Percentiles rank a stretch among this genome's conserved stretches.
phyloP scores from a whole-genome alignment of 2,797 vertebrate species.

The Pteropus rufus region DNA sequence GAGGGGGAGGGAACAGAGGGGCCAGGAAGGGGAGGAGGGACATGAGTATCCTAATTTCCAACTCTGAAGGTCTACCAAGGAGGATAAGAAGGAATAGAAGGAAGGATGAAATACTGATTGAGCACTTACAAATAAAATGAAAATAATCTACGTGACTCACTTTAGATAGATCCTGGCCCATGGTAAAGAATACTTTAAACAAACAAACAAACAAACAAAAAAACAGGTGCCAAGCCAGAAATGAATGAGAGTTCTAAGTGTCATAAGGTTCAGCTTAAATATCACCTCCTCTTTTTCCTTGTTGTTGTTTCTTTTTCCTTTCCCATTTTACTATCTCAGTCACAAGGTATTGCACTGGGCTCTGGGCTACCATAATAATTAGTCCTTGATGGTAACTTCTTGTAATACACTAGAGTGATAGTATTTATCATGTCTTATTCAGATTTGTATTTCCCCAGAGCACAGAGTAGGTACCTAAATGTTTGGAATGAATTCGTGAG shows the following conservation, averaged over 20 bases:
- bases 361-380: neutral
- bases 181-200: neutral
- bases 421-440: neutral
- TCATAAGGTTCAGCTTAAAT: neutral
- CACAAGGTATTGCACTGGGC: neutral
- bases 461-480: neutral
- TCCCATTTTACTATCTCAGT: neutral
- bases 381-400: neutral
- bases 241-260: neutral
- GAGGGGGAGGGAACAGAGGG: too few relatives aligned
- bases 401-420: neutral
- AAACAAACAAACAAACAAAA: neutral
- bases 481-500: neutral
- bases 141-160: neutral
- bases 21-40: too few relatives aligned
- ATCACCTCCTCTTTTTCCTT: neutral
- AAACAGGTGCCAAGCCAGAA: neutral
- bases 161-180: neutral
- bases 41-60: neutral
- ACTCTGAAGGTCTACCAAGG: neutral
- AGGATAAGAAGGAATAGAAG: neutral
- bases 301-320: neutral
- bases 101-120: neutral
- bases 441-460: neutral
- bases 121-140: neutral